These are phyloP conservation scores for Tringa solitaria DNA, from an alignment of 2,113 vertebrate genomes.

Conservation along the genomic window DNA sequence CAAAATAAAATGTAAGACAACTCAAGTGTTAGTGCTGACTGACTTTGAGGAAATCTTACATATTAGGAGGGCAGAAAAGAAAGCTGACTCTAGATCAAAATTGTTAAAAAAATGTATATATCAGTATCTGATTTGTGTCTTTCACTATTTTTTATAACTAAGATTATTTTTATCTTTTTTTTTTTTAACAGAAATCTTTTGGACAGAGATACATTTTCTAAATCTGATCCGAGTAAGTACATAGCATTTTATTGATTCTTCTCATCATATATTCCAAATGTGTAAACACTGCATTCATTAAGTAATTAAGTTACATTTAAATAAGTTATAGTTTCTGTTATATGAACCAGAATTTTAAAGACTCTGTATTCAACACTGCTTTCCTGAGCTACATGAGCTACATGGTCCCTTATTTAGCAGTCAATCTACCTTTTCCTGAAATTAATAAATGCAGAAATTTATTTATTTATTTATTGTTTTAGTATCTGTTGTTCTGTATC, in stretches of 20 bases:
- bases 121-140: background rate
- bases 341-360: background rate
- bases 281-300: background rate
- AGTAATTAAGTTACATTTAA: background rate
- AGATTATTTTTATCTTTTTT: background rate
- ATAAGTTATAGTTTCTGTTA: background rate
- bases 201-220: conserved; percentile 96
- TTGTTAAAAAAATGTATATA: background rate
- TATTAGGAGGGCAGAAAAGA: background rate
- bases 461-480: too few relatives aligned
- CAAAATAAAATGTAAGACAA: background rate
- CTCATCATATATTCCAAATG: background rate
- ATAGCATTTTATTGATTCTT: conserved; percentile 38
- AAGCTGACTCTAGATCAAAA: background rate
- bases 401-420: background rate
- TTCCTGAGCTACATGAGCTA: background rate
- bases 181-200: conserved; percentile 80
- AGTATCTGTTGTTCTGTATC: background rate
- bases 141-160: background rate
- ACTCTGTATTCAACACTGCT: background rate
- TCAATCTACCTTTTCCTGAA: background rate
- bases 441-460: background rate
- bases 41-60: background rate
- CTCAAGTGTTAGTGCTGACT: background rate
- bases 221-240: conserved; percentile 93